Percentiles rank a stretch among this genome's conserved stretches.
phyloP scores from a whole-genome alignment of 1,140 invertebrate species.

The Leptinotarsa lineolata region DNA sequence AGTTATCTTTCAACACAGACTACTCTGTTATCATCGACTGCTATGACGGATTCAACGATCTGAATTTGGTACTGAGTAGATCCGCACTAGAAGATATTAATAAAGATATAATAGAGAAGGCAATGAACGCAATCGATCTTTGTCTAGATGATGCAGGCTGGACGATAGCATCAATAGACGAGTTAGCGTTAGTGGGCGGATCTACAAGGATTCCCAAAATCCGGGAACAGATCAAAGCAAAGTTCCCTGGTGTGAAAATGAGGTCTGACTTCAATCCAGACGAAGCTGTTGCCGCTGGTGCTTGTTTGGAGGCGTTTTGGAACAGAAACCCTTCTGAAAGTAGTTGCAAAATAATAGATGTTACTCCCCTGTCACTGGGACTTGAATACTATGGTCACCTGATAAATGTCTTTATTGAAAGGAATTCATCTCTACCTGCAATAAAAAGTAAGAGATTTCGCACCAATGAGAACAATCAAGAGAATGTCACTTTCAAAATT shows the following conservation, averaged over 20 bases:
- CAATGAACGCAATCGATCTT: constrained; percentile 26
- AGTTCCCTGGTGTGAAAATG: constrained; percentile 21
- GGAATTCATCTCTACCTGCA: not conserved
- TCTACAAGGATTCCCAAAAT: constrained; percentile 31
- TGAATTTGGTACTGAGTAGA: constrained; percentile 13
- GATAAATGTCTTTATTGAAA: constrained; percentile 27
- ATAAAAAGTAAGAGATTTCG: not conserved
- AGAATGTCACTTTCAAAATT: constrained; percentile 16
- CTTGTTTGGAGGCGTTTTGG: constrained; percentile 33
- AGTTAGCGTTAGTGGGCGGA: constrained; percentile 30
- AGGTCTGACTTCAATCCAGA: constrained; percentile 31
- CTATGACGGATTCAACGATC: constrained; percentile 28
- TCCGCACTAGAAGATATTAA: constrained; percentile 4
- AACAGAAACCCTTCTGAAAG: constrained; percentile 1
- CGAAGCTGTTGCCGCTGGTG: constrained; percentile 39
- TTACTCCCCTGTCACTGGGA: constrained; percentile 25
- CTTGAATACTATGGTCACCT: constrained; percentile 2
- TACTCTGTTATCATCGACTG: constrained; percentile 13
- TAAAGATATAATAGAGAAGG: constrained; percentile 9
- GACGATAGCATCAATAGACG: constrained; percentile 8
- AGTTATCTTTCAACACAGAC: not conserved
- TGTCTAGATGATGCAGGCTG: constrained; percentile 32
- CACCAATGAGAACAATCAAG: constrained; percentile 24
- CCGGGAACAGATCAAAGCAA: not conserved
- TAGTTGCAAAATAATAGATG: constrained; percentile 17